These are phyloP conservation scores for Thera obeliscata DNA, from an alignment of 2,888 invertebrate species.

Conservation along the genomic window DNA sequence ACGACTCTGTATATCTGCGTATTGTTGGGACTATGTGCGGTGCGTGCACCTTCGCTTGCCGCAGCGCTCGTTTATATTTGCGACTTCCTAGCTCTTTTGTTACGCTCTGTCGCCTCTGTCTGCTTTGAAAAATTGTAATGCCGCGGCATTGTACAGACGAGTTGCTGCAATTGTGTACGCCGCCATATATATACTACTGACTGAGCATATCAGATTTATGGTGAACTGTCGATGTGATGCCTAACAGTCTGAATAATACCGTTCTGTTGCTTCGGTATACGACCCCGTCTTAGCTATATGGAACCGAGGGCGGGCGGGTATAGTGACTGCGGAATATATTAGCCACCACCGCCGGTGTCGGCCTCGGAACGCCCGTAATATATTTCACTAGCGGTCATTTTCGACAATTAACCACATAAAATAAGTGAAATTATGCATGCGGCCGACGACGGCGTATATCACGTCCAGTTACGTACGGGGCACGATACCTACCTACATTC, in stretches of 20 bases:
- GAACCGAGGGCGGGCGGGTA: conserved; percentile 71
- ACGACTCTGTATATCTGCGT: conserved; percentile 41
- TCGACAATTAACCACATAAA: conserved; percentile 85
- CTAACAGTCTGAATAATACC: conserved; percentile 27
- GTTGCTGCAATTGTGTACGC: conserved; percentile 71
- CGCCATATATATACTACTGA: conserved; percentile 47
- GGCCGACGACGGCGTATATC: conserved; percentile 84
- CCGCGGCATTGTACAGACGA: conserved; percentile 74
- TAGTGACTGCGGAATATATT: conserved; percentile 78
- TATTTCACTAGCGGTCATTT: conserved; percentile 84
- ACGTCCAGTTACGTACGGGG: conserved; percentile 84
- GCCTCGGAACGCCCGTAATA: conserved; percentile 75
- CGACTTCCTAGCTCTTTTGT: conserved; percentile 81
- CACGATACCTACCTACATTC: conserved; percentile 82
- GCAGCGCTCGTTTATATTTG: conserved; percentile 81
- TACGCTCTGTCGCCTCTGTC: conserved; percentile 78
- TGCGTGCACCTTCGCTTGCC: conserved; percentile 70
- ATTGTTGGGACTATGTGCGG: conserved; percentile 57
- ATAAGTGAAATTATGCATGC: conserved; percentile 85
- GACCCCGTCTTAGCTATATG: conserved; percentile 24
- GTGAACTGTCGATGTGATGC: conserved; percentile 14
- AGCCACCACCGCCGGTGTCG: conserved; percentile 71
- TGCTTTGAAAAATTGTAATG: conserved; percentile 83
- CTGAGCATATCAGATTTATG: conserved; percentile 55
- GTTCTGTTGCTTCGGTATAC: conserved; percentile 16